phyloP scores from a whole-genome alignment of 2,888 invertebrate species.

The Zeuzera pyrina region DNA sequence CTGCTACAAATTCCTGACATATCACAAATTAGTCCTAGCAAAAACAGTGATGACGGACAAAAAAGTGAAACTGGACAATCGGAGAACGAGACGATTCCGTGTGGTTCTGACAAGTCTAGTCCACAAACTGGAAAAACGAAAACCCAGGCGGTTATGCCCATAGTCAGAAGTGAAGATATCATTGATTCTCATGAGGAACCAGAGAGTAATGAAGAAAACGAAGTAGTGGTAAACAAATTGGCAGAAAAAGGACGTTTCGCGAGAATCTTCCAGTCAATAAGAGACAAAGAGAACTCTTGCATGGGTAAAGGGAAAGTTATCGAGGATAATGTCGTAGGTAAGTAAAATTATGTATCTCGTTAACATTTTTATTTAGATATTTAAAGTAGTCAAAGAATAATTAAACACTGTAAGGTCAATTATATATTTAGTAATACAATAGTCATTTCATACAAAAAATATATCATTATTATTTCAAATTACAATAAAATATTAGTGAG shows the following conservation, averaged over 20 bases:
- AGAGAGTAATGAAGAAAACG: slow-evolving; percentile 38
- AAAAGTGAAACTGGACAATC: slow-evolving; percentile 60
- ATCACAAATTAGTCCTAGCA: slow-evolving; percentile 56
- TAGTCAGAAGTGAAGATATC: slow-evolving; percentile 58
- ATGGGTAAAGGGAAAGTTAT: slow-evolving; percentile 67
- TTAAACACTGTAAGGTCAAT: too few species aligned
- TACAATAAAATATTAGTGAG: too few species aligned
- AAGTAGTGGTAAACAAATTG: slow-evolving; percentile 49
- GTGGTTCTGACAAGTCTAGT: slow-evolving; percentile 64
- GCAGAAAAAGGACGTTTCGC: slow-evolving; percentile 58
- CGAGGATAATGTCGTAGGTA: slow-evolving; percentile 57
- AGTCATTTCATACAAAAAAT: too few species aligned
- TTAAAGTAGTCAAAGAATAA: too few species aligned
- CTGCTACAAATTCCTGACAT: slow-evolving; percentile 54
- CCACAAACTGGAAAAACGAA: slow-evolving; percentile 56
- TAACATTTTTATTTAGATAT: too few species aligned
- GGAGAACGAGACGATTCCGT: slow-evolving; percentile 65
- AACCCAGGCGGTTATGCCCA: slow-evolving; percentile 66
- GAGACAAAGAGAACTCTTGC: slow-evolving; percentile 61
- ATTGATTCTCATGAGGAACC: slow-evolving; percentile 36
- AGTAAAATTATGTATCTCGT: too few species aligned
- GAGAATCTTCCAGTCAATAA: slow-evolving; percentile 53
- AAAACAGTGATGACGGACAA: slow-evolving; percentile 57
- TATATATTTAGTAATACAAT: too few species aligned
- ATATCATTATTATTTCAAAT: too few species aligned